phyloP scores from a whole-genome alignment of 2,888 invertebrate genomes.

The Drosophila mulleri region DNA sequence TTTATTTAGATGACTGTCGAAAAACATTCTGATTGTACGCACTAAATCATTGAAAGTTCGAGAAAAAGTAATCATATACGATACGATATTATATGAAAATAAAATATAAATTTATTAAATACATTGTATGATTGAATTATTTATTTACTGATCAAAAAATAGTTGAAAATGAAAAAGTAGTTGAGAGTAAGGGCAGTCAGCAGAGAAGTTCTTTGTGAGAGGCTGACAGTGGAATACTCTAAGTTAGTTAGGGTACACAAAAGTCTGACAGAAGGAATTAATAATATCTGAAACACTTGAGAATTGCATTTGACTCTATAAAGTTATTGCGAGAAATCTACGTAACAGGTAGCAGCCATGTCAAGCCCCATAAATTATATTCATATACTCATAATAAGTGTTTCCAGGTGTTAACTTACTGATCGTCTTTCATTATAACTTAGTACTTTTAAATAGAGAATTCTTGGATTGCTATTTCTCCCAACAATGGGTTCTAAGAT shows the following conservation, averaged over 20 bases:
- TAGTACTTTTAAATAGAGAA: no score
- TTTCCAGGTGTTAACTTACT: no score
- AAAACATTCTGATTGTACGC: conserved; percentile 4
- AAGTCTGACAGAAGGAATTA: neutral
- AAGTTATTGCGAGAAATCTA: no score
- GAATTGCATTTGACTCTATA: neutral
- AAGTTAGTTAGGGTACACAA: neutral
- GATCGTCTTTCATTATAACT: no score
- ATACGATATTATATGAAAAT: conserved; percentile 20
- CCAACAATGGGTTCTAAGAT: no score
- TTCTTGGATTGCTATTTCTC: no score
- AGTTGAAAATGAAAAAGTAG: neutral
- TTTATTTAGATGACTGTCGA: conserved; percentile 10
- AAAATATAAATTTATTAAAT: neutral
- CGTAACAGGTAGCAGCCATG: no score
- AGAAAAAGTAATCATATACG: conserved; percentile 7
- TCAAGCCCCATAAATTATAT: neutral
- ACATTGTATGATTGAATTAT: neutral
- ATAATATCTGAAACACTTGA: neutral
- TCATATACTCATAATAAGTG: no score
- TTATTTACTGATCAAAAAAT: neutral
- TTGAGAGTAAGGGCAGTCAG: neutral
- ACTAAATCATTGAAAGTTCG: conserved; percentile 9
- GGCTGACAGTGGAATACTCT: neutral
- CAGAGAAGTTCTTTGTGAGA: neutral